These are phyloP conservation scores for Cardiocondyla obscurior DNA, from an alignment of 1,140 invertebrate species.

Conservation along the genomic window DNA sequence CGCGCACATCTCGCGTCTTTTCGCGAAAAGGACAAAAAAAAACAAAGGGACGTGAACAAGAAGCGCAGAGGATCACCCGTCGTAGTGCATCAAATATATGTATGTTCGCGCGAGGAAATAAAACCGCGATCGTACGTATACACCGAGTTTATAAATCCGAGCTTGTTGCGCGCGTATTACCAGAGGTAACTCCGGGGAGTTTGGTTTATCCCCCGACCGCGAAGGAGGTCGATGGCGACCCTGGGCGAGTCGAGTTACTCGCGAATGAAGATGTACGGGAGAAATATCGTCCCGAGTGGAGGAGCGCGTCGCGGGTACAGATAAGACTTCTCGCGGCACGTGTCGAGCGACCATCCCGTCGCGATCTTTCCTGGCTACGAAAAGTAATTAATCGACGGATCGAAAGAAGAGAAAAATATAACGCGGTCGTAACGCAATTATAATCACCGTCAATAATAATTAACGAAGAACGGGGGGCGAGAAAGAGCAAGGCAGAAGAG, in stretches of 20 bases:
- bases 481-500: not conserved
- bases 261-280: conserved; percentile 27
- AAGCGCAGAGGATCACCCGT: not conserved
- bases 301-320: conserved; percentile 1
- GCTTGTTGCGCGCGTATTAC: conserved; percentile 10
- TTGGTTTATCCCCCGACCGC: conserved; percentile 15
- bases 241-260: conserved; percentile 36
- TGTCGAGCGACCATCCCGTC: conserved; percentile 4
- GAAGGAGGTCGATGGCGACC: conserved; percentile 33
- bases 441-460: conserved; percentile 15
- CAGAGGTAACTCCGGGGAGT: conserved; percentile 20
- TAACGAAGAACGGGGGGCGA: not conserved
- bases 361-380: not conserved
- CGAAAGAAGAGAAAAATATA: not conserved
- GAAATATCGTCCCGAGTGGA: conserved; percentile 30
- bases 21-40: conserved; percentile 38
- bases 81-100: not conserved
- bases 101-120: not conserved
- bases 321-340: conserved; percentile 9
- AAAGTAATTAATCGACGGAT: not conserved
- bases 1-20: conserved; percentile 41
- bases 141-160: not conserved
- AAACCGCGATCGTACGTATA: not conserved
- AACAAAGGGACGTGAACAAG: conserved; percentile 35
- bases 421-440: not conserved